Evolutionary conservation across 1,140 invertebrate species (phyloP), one percentile per base, ranked within the genome.

Genomic region (Pogonognathellus flavescens): DNA sequence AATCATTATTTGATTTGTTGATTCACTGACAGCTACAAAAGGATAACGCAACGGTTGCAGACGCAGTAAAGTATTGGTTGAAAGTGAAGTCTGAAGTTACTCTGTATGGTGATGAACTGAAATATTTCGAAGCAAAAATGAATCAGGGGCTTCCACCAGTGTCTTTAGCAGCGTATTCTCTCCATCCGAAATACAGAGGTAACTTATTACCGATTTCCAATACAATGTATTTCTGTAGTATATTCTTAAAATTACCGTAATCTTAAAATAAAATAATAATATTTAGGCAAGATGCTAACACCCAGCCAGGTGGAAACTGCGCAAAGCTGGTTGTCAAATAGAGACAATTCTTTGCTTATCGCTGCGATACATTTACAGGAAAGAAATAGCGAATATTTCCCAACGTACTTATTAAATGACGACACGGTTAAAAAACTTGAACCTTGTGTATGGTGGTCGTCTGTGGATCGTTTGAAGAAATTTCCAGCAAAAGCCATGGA

Each of bases 121-220:
- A 76, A 6, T 80, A n/a, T 9, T 31, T 55, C 18, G 13, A 22
- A 0, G 11, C 10, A 6, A 11, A 25, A 31, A 82, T 16, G 20
- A 14, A 25, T 9, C n/a, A 25, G 25, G 50, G 53, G 0, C 10
- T 59, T 1, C 22, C 50, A 11, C 4, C 18, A 18, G 10, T 20
- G n/a, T 13, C 76, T 18, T 6, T 80, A 7, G 76, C 41, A 3
- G 76, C 76, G 3, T 80, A 80, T 20, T 49, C 10, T 41, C 7
- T 80, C 0, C 41, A 80, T 53, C 76, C 76, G 3, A 80, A 49
- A 18, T 80, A 80, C 18, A 16, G 76, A 18, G 76, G 76, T 80
- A 53, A n/a, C n/a, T n/a, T n/a, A n/a, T n/a, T n/a, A n/a, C n/a
- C n/a, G n/a, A n/a, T n/a, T n/a, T n/a, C n/a, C n/a, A n/a, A n/a